phyloP scores from a whole-genome alignment of 2,113 vertebrate species.

The Paracanthobrama guichenoti region DNA sequence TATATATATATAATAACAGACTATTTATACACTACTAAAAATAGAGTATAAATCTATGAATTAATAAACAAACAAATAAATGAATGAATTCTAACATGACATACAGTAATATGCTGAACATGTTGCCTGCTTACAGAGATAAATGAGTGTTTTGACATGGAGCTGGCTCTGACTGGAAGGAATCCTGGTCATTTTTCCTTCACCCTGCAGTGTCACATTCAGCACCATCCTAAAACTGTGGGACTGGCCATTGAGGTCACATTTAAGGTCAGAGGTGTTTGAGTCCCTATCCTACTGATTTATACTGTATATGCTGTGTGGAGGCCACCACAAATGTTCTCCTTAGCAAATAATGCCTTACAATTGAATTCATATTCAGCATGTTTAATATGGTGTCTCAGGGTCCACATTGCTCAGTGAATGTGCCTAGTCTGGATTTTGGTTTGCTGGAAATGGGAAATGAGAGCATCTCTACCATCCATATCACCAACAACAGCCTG shows the following conservation, averaged over 20 bases:
- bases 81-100: not conserved
- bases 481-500: conserved; percentile 81
- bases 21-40: too few relatives aligned
- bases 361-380: not conserved
- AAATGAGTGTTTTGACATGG: conserved; percentile 76
- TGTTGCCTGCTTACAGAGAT: conserved; percentile 69
- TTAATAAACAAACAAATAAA: not conserved
- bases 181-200: conserved; percentile 72
- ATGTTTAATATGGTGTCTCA: conserved; percentile 57
- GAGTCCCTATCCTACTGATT: not conserved
- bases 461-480: conserved; percentile 62
- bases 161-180: conserved; percentile 77
- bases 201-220: conserved; percentile 79
- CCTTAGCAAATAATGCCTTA: not conserved
- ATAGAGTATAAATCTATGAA: not conserved
- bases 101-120: too few relatives aligned
- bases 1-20: too few relatives aligned
- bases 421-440: conserved; percentile 79
- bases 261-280: conserved; percentile 75
- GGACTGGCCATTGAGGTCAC: conserved; percentile 79
- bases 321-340: not conserved
- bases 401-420: conserved; percentile 82
- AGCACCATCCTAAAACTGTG: conserved; percentile 70
- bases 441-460: conserved; percentile 80
- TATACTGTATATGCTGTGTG: not conserved